Base-by-base conservation (phyloP, 2,888 invertebrate species). In the Callosobruchus maculatus region DNA sequence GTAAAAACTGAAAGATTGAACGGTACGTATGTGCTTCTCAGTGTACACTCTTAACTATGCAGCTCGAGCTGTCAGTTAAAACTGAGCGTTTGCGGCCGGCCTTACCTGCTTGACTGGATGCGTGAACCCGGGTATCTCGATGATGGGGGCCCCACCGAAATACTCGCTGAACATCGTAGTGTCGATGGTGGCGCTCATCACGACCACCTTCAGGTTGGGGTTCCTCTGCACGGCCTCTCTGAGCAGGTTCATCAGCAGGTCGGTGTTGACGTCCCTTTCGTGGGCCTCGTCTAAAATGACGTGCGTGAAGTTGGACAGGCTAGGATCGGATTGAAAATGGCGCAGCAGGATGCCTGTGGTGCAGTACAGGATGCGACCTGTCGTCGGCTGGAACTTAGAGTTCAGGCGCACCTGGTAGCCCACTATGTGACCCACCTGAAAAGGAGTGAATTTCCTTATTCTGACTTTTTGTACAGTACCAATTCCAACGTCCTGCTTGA, bases 151-250 rank as follows among this genome's bases (percentile, higher is more conserved):
- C 72, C 82, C 81, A 21, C 84, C 80, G 74, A 89, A 90, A 81
- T 89, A 93, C 82, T 88, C 85, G 72, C 90, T 89, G 82, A 21
- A 92, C 1, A 91, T 86, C 2, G 88, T 87, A 0, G 90, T 89
- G 77, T 93, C 91, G 9, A 94, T 86, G 0, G 94, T 93, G 0
- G 94, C 94, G 77, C 93, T 94, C 94, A 94, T 94, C 0, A 94
- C 85, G 2, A 93, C 82, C 0, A 94, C 81, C 81, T 90, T 91
- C 0, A 94, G 82, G 0, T 86, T 77, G 0, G 88, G 87, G 83
- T 93, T 93, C 2, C 85, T 77, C 0, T 85, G 73, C 69, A 93
- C 73, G 0, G 78, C 74, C 20, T 89, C 85, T 79, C 90, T 91
- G 20, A 93, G 80, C 3, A 93, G 83, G 22, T 90, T 87, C 75